Evolutionary conservation across 2,888 invertebrate genomes (phyloP).

Genomic region (Coenonympha glycerion): DNA sequence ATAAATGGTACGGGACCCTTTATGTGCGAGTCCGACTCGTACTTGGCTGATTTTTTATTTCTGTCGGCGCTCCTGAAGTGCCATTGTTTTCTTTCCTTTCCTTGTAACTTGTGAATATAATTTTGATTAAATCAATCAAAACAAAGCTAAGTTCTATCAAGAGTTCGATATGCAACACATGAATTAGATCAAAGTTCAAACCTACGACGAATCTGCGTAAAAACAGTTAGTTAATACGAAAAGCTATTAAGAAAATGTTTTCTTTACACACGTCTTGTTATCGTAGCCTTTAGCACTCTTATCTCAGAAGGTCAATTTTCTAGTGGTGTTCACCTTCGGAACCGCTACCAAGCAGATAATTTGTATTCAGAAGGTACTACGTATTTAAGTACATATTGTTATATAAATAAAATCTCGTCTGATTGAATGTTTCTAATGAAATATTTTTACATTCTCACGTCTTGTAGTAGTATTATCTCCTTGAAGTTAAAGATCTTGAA

Average conservation of each 20-base stretch:
- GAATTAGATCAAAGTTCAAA: not conserved
- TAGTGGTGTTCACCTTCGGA: conserved; percentile 42
- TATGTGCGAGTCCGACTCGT: no score
- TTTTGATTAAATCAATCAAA: no score
- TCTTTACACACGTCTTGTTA: conserved; percentile 31
- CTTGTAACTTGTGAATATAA: no score
- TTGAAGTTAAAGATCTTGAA: no score
- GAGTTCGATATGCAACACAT: no score
- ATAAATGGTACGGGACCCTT: no score
- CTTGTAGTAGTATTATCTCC: not conserved
- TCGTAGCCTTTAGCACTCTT: conserved; percentile 40
- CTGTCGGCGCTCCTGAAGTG: no score
- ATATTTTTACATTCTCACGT: conserved; percentile 1
- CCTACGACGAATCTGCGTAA: not conserved
- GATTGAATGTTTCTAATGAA: not conserved
- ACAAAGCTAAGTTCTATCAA: no score
- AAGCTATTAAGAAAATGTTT: conserved; percentile 11
- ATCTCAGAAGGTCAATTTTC: conserved; percentile 46
- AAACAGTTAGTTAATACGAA: conserved; percentile 9
- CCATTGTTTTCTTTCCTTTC: no score
- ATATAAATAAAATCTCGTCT: not conserved
- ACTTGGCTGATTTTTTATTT: no score
- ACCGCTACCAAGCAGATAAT: conserved; percentile 8
- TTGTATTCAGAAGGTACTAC: not conserved
- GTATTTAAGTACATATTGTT: not conserved